These are phyloP conservation scores for Hypsopygia costalis DNA, from an alignment of 2,888 invertebrate genomes.

Conservation along the genomic window DNA sequence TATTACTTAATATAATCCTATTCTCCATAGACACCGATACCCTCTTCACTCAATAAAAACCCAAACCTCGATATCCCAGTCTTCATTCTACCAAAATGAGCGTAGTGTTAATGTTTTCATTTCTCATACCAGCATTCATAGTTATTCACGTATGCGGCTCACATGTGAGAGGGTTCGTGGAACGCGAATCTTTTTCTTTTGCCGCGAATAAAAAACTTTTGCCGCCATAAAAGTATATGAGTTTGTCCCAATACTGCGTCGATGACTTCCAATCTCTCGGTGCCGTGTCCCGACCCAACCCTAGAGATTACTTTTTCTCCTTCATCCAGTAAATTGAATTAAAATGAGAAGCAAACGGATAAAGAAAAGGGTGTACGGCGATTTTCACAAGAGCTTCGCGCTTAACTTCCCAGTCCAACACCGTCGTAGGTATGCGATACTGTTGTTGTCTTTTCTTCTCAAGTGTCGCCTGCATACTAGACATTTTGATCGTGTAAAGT, in stretches of 20 bases:
- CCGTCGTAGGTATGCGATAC: slow-evolving; percentile 9
- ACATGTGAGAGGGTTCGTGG: slow-evolving; percentile 45
- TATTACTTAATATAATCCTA: no score
- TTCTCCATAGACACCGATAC: no score
- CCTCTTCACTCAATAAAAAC: no score
- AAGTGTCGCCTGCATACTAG: slow-evolving; percentile 12
- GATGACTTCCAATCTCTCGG: slow-evolving; percentile 77
- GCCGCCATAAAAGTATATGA: slow-evolving; percentile 75
- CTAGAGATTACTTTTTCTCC: slow-evolving; percentile 76
- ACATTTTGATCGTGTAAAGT: no score
- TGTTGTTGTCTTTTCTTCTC: slow-evolving; percentile 27
- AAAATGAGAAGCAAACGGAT: slow-evolving; percentile 75
- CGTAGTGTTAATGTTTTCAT: slow-evolving; percentile 52
- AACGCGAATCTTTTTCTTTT: slow-evolving; percentile 68
- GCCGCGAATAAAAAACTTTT: slow-evolving; percentile 73
- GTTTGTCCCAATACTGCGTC: slow-evolving; percentile 75
- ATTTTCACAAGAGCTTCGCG: slow-evolving; percentile 60
- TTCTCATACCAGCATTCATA: slow-evolving; percentile 46
- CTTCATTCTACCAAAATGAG: no score
- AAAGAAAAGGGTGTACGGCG: slow-evolving; percentile 68
- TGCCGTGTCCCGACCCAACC: slow-evolving; percentile 71
- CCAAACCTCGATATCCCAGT: no score
- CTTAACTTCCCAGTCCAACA: slow-evolving; percentile 46
- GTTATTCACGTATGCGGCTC: slow-evolving; percentile 54
- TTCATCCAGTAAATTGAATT: slow-evolving; percentile 77